phyloP scores from a whole-genome alignment of 30 jellyfish, hydroid and myxozoan species.

The Cassiopea xamachana region DNA sequence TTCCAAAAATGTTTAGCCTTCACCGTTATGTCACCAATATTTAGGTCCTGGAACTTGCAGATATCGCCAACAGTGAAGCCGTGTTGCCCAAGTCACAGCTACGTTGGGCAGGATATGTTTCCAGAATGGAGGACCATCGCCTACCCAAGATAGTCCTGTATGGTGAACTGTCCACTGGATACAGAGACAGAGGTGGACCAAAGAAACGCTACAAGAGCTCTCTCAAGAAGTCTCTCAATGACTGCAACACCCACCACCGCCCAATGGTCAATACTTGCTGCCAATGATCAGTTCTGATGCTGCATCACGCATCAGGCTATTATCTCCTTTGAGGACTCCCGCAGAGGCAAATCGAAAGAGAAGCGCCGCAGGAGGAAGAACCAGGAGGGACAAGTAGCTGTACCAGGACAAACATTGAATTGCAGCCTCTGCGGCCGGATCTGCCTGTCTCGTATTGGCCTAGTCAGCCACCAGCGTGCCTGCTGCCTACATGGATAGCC shows the following conservation, averaged over 20 bases:
- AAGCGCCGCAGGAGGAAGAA: neutral
- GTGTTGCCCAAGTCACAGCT: neutral
- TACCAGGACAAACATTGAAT: neutral
- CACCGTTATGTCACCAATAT: too few relatives aligned
- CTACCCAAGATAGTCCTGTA: neutral
- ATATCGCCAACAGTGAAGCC: neutral
- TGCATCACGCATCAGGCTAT: neutral
- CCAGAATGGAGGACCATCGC: constrained; percentile 26
- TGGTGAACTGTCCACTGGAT: neutral
- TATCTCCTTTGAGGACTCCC: neutral
- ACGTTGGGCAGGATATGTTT: constrained; percentile 2
- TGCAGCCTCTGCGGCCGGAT: neutral
- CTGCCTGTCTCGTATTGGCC: neutral
- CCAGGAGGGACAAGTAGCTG: neutral
- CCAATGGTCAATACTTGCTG: neutral
- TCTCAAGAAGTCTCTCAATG: neutral
- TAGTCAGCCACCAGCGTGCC: neutral
- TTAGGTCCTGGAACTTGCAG: neutral
- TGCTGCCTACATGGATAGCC: neutral
- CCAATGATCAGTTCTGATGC: neutral
- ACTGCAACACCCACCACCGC: neutral
- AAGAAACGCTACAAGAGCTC: neutral
- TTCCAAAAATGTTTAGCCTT: too few relatives aligned
- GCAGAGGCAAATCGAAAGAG: neutral
- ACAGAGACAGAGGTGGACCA: constrained; percentile 7